phyloP scores from a whole-genome alignment of 2,113 vertebrate species.

The Pterocles orientalis region DNA sequence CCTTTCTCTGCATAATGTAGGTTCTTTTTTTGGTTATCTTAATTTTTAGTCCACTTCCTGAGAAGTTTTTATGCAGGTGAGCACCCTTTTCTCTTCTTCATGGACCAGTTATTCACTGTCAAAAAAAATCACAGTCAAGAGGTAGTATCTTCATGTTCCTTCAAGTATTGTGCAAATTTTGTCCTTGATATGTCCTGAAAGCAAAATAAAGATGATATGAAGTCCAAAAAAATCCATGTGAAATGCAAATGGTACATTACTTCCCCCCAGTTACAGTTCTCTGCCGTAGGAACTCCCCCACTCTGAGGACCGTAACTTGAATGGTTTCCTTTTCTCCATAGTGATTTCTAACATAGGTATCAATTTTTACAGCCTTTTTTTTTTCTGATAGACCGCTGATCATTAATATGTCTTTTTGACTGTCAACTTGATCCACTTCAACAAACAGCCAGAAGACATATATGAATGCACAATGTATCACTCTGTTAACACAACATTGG shows the following conservation, averaged over 20 bases:
- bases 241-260: not conserved
- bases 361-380: not conserved
- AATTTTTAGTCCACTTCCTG: not conserved
- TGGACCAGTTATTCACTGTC: not conserved
- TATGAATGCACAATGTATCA: not conserved
- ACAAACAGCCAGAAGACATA: not conserved
- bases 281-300: not conserved
- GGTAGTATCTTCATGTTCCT: not conserved
- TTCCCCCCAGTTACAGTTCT: not conserved
- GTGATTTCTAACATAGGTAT: not conserved
- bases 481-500: not conserved
- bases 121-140: not conserved
- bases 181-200: not conserved
- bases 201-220: not conserved
- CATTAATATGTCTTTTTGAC: not conserved
- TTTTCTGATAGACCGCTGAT: not conserved
- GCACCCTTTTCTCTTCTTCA: not conserved
- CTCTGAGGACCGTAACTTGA: not conserved
- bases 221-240: not conserved
- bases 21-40: not conserved
- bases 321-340: not conserved
- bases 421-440: not conserved
- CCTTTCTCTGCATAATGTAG: not conserved
- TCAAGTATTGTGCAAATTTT: not conserved
- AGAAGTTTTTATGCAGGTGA: not conserved